Percentiles rank a stretch among this genome's conserved stretches.
Conservation (phyloP, 1,140 invertebrate species). For the Trypoxylus dichotomus region DNA sequence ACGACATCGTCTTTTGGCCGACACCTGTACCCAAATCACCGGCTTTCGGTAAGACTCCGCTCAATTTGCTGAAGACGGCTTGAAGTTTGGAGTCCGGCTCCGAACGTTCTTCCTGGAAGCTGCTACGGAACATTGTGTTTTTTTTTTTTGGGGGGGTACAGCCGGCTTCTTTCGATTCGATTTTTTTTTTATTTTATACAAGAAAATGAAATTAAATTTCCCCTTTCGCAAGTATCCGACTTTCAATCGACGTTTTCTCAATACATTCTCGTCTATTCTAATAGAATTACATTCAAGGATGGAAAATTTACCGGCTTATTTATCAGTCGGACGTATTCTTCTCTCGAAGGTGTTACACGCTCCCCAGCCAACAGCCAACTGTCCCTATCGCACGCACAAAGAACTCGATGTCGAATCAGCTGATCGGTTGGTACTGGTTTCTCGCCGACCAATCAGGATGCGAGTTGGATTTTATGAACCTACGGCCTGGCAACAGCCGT, state of each 20-base stretch:
- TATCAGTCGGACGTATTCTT: background rate
- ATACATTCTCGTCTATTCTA: too few relatives aligned
- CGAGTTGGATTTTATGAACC: slow-evolving; percentile 39
- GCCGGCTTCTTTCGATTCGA: background rate
- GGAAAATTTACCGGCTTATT: background rate
- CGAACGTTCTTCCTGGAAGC: slow-evolving; percentile 42
- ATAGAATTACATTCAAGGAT: background rate
- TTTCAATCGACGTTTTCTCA: too few relatives aligned
- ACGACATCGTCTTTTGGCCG: slow-evolving; percentile 47
- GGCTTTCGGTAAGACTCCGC: slow-evolving; percentile 44
- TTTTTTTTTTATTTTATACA: background rate
- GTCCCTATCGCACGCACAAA: slow-evolving; percentile 39
- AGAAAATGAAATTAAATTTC: background rate
- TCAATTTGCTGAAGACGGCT: slow-evolving; percentile 46
- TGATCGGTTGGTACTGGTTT: slow-evolving; percentile 41
- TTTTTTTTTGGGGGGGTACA: background rate
- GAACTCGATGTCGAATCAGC: slow-evolving; percentile 42
- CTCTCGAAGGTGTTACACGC: background rate
- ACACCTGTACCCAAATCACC: slow-evolving; percentile 41
- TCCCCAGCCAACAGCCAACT: slow-evolving; percentile 28
- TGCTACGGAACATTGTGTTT: slow-evolving; percentile 43
- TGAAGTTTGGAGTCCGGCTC: slow-evolving; percentile 44
- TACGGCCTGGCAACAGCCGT: slow-evolving; percentile 51
- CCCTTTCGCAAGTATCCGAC: background rate
- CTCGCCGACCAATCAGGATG: slow-evolving; percentile 42